Conservation (phyloP, 2,888 invertebrate species). For the Hypsopygia costalis region DNA sequence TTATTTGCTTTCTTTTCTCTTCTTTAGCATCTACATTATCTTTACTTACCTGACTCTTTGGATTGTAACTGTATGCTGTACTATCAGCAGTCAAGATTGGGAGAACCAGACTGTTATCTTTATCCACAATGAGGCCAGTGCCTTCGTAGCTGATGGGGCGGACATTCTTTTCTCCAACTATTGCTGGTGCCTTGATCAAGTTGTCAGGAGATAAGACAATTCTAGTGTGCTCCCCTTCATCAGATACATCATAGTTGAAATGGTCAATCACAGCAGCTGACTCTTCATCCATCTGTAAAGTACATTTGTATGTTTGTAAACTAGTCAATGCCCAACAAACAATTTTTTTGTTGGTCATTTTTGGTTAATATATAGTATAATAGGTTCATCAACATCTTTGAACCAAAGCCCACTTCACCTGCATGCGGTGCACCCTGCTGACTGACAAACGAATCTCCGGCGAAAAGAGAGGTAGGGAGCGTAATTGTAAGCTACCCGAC, state of each 20-base stretch:
- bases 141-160: constrained; percentile 91
- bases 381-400: no score
- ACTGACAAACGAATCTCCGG: no score
- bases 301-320: constrained; percentile 1
- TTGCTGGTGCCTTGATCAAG: constrained; percentile 92
- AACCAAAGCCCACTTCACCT: no score
- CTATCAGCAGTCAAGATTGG: constrained; percentile 95
- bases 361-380: no score
- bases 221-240: constrained; percentile 95
- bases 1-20: no score
- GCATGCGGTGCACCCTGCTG: no score
- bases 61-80: constrained; percentile 97
- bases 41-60: constrained; percentile 87
- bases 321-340: no score
- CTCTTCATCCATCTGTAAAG: constrained; percentile 91
- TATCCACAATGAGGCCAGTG: constrained; percentile 95
- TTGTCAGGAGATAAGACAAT: constrained; percentile 92
- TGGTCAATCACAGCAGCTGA: constrained; percentile 98
- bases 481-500: no score
- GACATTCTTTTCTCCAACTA: constrained; percentile 88
- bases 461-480: no score
- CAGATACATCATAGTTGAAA: constrained; percentile 94
- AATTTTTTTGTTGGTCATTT: no score
- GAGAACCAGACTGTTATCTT: constrained; percentile 95
- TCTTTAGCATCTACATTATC: no score